Conservation (phyloP, 2,113 vertebrate species). For the Theristicus caerulescens region DNA sequence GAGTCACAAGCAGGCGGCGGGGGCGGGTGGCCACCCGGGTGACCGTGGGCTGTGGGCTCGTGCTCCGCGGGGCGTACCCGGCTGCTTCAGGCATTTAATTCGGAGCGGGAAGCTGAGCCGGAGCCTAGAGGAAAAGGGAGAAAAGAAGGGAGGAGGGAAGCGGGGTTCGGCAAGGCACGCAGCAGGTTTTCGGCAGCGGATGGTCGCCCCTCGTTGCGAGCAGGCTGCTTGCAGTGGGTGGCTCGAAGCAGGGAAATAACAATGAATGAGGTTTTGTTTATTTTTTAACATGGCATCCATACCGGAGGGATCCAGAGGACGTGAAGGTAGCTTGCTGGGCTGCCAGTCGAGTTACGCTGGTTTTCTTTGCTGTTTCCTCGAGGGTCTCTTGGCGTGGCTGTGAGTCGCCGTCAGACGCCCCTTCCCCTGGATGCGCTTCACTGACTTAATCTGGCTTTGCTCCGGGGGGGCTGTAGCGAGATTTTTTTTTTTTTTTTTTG, state of each 20-base stretch:
- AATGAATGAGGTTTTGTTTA: background rate
- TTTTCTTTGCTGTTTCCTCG: background rate
- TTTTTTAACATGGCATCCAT: constrained; percentile 33
- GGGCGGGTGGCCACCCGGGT: background rate
- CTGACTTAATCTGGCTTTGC: background rate
- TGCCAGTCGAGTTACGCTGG: background rate
- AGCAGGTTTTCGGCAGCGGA: background rate
- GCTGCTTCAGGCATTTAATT: background rate
- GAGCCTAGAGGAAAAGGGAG: background rate
- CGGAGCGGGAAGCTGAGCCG: background rate
- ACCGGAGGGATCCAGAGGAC: background rate
- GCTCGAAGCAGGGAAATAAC: background rate
- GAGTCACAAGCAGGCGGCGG: background rate
- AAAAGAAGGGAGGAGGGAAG: background rate
- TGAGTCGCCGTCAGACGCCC: background rate
- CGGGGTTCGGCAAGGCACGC: background rate
- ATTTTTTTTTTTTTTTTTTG: background rate
- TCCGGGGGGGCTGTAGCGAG: background rate
- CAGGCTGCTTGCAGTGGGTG: background rate
- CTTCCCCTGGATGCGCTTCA: background rate
- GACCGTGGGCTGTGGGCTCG: background rate
- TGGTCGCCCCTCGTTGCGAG: background rate
- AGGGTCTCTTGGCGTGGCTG: background rate
- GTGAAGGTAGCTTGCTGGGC: background rate
- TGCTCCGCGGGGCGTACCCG: background rate